Evolutionary conservation across 2,797 vertebrate genomes (phyloP).

Genomic region (Podarcis lilfordi): DNA sequence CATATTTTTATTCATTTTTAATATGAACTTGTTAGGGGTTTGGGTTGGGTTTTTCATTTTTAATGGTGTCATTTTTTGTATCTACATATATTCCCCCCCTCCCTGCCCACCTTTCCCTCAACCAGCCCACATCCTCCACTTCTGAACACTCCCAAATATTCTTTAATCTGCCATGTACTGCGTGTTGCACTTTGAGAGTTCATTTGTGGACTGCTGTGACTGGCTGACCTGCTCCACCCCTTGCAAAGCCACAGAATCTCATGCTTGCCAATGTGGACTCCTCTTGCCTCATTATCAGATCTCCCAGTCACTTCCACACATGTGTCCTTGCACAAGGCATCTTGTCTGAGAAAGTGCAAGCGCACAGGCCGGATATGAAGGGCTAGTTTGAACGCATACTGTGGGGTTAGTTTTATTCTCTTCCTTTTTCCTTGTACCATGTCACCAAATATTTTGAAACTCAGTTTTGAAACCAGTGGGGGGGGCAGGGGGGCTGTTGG

Average conservation of each 20-base stretch:
- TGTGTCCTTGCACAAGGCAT: not conserved
- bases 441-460: not conserved
- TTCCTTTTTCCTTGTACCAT: not conserved
- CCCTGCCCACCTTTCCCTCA: not conserved
- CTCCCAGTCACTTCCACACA: no score
- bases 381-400: not conserved
- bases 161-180: slow-evolving; percentile 26
- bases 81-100: slow-evolving; percentile 34
- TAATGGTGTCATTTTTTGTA: slow-evolving; percentile 53
- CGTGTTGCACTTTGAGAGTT: not conserved
- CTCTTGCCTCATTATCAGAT: not conserved
- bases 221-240: not conserved
- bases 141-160: slow-evolving; percentile 42
- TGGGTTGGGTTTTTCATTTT: slow-evolving; percentile 61
- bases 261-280: not conserved
- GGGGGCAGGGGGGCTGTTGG: not conserved
- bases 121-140: slow-evolving; percentile 35
- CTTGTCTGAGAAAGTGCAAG: not conserved
- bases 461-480: not conserved
- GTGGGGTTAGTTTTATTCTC: not conserved
- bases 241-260: not conserved
- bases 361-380: not conserved
- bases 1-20: slow-evolving; percentile 10
- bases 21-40: slow-evolving; percentile 48
- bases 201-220: not conserved